Percentiles rank a stretch among this genome's conserved stretches.
Conservation (phyloP, 2,888 invertebrate species). For the Agrypnus murinus region DNA sequence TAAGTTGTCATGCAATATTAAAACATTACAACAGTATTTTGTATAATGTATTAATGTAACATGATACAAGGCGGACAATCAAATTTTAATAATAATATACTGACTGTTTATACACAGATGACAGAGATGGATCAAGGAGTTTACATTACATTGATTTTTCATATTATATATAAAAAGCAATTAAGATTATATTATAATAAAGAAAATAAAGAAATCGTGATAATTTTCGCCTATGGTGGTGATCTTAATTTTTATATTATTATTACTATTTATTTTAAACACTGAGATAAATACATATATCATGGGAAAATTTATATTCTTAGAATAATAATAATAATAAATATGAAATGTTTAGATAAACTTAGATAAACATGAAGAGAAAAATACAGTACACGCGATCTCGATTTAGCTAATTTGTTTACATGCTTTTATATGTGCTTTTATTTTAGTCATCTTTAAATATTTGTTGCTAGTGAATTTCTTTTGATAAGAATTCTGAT, state of each 20-base stretch:
- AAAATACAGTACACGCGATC: slow-evolving; percentile 3
- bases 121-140: slow-evolving; percentile 41
- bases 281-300: not conserved
- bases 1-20: not conserved
- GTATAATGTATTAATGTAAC: slow-evolving; percentile 35
- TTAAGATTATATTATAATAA: not conserved
- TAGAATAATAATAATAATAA: too few relatives aligned
- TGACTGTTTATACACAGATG: slow-evolving; percentile 35
- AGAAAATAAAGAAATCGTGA: too few relatives aligned
- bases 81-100: slow-evolving; percentile 32
- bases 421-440: too few relatives aligned
- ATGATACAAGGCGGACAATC: slow-evolving; percentile 46
- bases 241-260: too few relatives aligned
- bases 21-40: slow-evolving; percentile 1
- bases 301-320: not conserved
- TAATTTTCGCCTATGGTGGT: too few relatives aligned
- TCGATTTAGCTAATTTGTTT: slow-evolving; percentile 18
- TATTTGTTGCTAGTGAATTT: too few relatives aligned
- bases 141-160: not conserved
- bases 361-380: not conserved
- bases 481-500: too few relatives aligned
- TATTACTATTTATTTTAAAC: too few relatives aligned
- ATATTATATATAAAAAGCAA: not conserved
- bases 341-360: slow-evolving; percentile 23
- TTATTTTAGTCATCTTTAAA: too few relatives aligned